These are phyloP conservation scores for Heteromyza rotundicornis DNA, from an alignment of 2,888 invertebrate genomes.

Conservation along the genomic window DNA sequence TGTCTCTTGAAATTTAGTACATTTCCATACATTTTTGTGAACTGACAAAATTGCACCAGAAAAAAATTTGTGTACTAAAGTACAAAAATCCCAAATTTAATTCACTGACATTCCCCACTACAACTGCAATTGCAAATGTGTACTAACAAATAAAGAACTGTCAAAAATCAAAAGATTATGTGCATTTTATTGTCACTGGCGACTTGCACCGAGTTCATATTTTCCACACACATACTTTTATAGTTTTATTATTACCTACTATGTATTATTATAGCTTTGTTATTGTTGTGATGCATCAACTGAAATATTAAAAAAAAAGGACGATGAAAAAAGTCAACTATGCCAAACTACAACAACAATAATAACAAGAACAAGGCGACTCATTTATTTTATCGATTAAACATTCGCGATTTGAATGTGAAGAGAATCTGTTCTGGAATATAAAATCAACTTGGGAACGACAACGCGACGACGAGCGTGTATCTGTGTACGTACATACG, in stretches of 20 bases:
- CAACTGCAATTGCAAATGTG: neutral
- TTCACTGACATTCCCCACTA: neutral
- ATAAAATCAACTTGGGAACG: neutral
- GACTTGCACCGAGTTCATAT: conserved; percentile 6
- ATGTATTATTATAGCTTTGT: neutral
- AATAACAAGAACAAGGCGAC: conserved; percentile 38
- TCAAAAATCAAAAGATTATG: neutral
- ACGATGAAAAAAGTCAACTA: conserved; percentile 27
- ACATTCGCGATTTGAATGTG: conserved; percentile 42
- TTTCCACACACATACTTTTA: neutral
- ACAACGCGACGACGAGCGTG: neutral
- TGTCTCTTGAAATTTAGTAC: too few species aligned
- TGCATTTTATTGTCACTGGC: neutral
- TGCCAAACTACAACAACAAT: conserved; percentile 23
- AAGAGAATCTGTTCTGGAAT: neutral
- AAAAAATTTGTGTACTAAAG: too few species aligned
- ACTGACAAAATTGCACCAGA: too few species aligned
- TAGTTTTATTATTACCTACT: neutral
- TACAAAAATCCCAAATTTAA: too few species aligned
- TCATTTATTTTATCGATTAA: conserved; percentile 60
- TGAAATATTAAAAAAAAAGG: conserved; percentile 12
- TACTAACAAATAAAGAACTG: neutral
- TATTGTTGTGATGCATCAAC: neutral
- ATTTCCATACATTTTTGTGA: too few species aligned
- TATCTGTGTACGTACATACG: neutral